These are phyloP conservation scores for Conopomorpha cramerella DNA, from an alignment of 1,140 invertebrate species.

Conservation along the genomic window DNA sequence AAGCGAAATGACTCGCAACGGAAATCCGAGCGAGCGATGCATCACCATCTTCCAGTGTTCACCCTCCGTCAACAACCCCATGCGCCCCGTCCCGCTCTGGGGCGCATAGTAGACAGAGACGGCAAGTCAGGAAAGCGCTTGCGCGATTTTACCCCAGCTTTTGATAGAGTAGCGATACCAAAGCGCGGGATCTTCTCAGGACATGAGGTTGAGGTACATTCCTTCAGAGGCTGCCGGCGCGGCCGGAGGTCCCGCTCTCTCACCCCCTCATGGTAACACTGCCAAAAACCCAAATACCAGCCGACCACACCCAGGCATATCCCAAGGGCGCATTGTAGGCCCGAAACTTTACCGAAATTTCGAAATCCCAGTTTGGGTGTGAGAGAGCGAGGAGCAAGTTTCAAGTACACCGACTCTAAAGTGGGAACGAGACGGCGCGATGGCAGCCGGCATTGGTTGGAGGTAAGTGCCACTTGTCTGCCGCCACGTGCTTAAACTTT, in stretches of 20 bases:
- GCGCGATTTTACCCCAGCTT: conserved; percentile 42
- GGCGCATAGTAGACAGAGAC: conserved; percentile 23
- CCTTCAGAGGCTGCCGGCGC: conserved; percentile 46
- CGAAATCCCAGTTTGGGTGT: conserved; percentile 29
- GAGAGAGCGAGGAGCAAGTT: conserved; percentile 41
- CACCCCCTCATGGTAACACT: conserved; percentile 17
- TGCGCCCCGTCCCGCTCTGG: conserved; percentile 16
- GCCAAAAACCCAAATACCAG: conserved; percentile 8
- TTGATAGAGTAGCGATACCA: conserved; percentile 38
- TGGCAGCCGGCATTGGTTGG: conserved; percentile 30
- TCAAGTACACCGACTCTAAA: conserved; percentile 29
- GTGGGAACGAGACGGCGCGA: conserved; percentile 49
- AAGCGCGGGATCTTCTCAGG: conserved; percentile 39
- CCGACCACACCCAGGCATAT: conserved; percentile 7
- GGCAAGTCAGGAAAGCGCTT: conserved; percentile 23
- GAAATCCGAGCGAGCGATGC: conserved; percentile 55
- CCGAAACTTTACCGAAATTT: conserved; percentile 7
- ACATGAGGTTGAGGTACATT: conserved; percentile 38
- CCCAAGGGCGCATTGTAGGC: conserved; percentile 8
- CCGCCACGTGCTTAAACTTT: conserved; percentile 50
- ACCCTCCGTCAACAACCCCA: conserved; percentile 52
- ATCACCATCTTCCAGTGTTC: conserved; percentile 55
- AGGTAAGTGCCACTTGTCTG: conserved; percentile 43
- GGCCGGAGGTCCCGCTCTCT: conserved; percentile 51
- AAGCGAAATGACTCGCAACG: conserved; percentile 53